phyloP scores from a whole-genome alignment of 2,113 vertebrate species.

The Mystacornis crossleyi region DNA sequence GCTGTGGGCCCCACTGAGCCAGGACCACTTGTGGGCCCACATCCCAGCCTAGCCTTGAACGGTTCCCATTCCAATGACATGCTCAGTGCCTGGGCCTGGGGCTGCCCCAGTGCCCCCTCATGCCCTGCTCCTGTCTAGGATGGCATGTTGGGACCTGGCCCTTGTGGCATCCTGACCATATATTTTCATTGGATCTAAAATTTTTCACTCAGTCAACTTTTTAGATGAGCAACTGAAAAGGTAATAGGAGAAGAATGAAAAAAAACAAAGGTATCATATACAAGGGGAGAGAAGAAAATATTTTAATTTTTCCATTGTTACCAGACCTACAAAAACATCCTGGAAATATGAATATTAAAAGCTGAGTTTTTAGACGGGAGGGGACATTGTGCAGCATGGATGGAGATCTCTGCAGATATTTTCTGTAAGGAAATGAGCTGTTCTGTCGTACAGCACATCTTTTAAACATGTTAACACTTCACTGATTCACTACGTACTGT shows the following conservation, averaged over 20 bases:
- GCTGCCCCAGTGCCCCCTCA: accelerated
- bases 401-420: neutral
- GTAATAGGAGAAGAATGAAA: neutral
- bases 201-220: neutral
- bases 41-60: accelerated
- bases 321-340: neutral
- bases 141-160: accelerated
- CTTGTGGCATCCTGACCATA: neutral
- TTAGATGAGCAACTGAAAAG: neutral
- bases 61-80: accelerated
- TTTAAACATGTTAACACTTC: neutral
- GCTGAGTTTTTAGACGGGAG: neutral
- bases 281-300: neutral
- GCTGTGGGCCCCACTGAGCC: accelerated
- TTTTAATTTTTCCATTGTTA: neutral
- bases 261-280: neutral
- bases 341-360: neutral
- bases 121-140: neutral
- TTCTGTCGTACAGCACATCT: neutral
- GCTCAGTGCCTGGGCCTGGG: accelerated
- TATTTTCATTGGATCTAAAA: neutral
- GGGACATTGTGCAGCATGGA: neutral
- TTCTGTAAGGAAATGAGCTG: neutral
- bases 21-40: accelerated
- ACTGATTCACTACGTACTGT: neutral